A percentile compares a stretch with the other conserved stretches of the same genome.
Conservation (phyloP, 2,888 invertebrate species). For the Eretmocerus hayati region DNA sequence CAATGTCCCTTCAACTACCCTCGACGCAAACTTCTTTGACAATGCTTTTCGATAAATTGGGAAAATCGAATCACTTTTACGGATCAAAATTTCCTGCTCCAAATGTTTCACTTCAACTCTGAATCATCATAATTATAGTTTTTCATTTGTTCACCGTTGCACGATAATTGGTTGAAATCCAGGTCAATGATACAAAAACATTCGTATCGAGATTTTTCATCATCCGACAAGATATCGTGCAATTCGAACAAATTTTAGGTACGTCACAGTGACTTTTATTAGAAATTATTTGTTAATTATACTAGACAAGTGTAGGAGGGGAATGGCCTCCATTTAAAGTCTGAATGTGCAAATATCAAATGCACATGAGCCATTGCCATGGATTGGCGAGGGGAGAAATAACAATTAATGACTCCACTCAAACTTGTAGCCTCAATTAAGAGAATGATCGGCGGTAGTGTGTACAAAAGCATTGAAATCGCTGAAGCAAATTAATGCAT, state of each 20-base stretch:
- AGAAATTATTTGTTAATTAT: neutral
- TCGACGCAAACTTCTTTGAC: no score
- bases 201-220: no score
- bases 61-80: no score
- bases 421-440: slow-evolving; percentile 15
- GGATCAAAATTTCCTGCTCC: no score
- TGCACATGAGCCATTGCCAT: neutral
- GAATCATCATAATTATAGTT: no score
- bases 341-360: neutral
- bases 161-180: neutral
- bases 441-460: slow-evolving; percentile 1
- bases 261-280: slow-evolving; percentile 20
- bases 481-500: slow-evolving; percentile 12
- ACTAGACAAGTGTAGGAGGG: neutral
- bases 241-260: slow-evolving; percentile 13
- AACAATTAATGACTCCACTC: slow-evolving; percentile 6
- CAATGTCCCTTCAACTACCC: no score
- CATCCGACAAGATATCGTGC: neutral
- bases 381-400: neutral
- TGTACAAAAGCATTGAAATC: neutral
- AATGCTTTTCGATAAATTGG: no score
- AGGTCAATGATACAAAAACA: no score
- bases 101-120: no score
- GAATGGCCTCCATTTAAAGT: neutral
- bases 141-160: slow-evolving; percentile 13